Conservation (phyloP, 2,113 vertebrate genomes). For the Astatoreochromis straeleni region DNA sequence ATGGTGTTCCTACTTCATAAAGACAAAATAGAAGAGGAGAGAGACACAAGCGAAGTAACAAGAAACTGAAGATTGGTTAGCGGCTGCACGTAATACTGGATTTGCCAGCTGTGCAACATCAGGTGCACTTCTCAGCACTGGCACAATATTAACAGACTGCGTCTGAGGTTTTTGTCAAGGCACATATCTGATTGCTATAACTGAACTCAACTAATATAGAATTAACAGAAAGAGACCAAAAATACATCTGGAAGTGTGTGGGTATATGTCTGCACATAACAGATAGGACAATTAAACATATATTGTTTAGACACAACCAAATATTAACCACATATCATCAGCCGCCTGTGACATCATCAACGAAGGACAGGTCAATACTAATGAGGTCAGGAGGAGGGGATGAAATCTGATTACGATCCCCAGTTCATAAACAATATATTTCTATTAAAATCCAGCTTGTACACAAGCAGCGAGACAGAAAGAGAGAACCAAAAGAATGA, state of each 20-base stretch:
- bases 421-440: conserved; percentile 73
- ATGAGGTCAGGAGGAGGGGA: conserved; percentile 60
- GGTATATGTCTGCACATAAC: neutral
- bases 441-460: conserved; percentile 59
- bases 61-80: neutral
- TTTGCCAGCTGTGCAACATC: neutral
- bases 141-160: neutral
- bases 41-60: neutral
- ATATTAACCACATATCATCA: conserved; percentile 29
- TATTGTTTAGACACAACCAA: conserved; percentile 17
- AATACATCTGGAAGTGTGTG: neutral
- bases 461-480: neutral
- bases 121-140: neutral
- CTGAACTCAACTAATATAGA: neutral
- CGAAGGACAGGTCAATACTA: conserved; percentile 72
- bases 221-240: neutral
- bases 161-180: neutral
- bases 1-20: neutral
- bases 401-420: conserved; percentile 57
- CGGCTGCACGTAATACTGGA: neutral
- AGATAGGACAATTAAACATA: neutral
- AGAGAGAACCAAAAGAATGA: neutral
- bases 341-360: conserved; percentile 59
- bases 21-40: neutral
- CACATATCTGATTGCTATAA: neutral